Percentiles rank a stretch among this genome's conserved stretches.
These are phyloP conservation scores for Melanerpes formicivorus DNA, from an alignment of 2,113 vertebrate genomes.

Conservation along the genomic window DNA sequence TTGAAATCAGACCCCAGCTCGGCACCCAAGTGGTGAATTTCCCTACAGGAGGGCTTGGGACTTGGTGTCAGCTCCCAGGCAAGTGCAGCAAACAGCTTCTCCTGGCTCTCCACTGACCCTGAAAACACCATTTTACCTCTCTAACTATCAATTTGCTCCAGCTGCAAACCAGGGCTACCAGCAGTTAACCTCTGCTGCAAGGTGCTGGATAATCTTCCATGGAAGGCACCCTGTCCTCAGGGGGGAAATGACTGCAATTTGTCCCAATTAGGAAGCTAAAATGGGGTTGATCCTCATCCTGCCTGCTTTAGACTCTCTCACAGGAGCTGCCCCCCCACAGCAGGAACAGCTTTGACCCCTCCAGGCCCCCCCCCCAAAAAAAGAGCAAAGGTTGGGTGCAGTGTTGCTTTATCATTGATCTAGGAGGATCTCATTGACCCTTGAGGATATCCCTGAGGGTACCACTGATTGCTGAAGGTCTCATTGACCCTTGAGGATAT, in stretches of 20 bases:
- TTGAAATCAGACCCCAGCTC: not conserved
- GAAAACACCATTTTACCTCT: not conserved
- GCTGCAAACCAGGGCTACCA: slow-evolving; percentile 12
- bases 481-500: no score
- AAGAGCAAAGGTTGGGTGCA: not conserved
- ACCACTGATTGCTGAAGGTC: no score
- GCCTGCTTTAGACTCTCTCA: not conserved
- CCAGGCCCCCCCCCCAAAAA: not conserved
- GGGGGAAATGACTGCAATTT: not conserved
- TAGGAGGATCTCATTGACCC: no score
- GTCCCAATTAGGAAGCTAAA: not conserved
- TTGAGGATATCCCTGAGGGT: no score
- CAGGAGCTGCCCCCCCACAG: not conserved
- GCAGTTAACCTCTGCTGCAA: not conserved
- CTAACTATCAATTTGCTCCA: not conserved
- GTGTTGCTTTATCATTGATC: no score
- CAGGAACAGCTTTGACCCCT: not conserved
- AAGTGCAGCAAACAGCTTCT: not conserved
- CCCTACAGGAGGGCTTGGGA: rapidly evolving
- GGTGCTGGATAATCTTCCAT: not conserved
- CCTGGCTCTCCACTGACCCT: not conserved
- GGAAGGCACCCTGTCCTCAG: not conserved
- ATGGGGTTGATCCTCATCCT: not conserved
- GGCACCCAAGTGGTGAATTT: not conserved
- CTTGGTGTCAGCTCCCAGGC: not conserved